phyloP scores from a whole-genome alignment of 2,797 vertebrate genomes.

The Rachycentron canadum region DNA sequence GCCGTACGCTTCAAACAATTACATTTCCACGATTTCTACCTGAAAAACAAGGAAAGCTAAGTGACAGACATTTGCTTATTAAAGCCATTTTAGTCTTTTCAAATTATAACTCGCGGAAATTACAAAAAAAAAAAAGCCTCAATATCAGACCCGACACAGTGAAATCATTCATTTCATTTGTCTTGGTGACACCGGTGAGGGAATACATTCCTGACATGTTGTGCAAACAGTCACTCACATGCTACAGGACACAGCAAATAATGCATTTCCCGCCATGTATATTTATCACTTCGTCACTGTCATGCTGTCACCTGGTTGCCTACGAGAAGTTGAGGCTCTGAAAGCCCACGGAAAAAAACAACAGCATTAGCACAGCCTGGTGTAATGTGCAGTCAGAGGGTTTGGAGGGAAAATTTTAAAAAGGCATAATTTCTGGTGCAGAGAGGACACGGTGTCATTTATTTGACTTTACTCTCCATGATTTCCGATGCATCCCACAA shows the following conservation, averaged over 20 bases:
- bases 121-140: no score
- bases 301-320: not conserved
- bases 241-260: not conserved
- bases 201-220: not conserved
- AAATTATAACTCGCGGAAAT: no score
- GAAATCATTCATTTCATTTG: not conserved
- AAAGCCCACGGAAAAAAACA: no score
- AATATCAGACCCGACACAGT: no score
- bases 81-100: no score
- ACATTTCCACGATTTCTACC: not conserved
- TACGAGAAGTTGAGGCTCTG: not conserved
- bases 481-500: no score
- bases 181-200: not conserved
- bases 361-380: not conserved
- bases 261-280: not conserved
- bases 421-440: not conserved
- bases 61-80: no score
- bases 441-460: not conserved
- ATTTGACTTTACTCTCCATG: not conserved
- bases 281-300: conserved; percentile 1
- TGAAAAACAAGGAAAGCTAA: no score
- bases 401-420: not conserved
- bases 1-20: not conserved
- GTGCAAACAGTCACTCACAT: not conserved
- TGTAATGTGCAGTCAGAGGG: no score